phyloP scores from a whole-genome alignment of 2,113 vertebrate genomes.

The Notechis scutatus region DNA sequence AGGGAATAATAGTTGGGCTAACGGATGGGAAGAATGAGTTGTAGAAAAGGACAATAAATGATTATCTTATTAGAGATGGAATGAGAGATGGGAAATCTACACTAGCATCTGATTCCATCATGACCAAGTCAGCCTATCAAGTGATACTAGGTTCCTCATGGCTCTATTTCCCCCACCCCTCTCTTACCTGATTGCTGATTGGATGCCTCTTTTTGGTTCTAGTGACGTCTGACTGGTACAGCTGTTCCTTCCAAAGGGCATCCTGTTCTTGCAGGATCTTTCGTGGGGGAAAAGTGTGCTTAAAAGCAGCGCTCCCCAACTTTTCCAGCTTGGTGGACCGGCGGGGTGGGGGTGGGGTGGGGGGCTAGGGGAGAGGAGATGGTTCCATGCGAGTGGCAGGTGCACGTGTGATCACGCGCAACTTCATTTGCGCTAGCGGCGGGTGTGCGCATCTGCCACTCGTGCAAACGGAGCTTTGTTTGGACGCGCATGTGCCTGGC shows the following conservation, averaged over 20 bases:
- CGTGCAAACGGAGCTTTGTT: too few relatives aligned
- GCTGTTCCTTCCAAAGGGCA: not conserved
- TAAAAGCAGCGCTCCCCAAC: not conserved
- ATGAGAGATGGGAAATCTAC: not conserved
- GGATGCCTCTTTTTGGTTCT: not conserved
- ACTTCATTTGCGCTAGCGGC: not conserved
- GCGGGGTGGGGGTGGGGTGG: too few relatives aligned
- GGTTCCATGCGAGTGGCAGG: not conserved
- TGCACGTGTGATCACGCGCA: rapidly evolving
- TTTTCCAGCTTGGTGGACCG: not conserved
- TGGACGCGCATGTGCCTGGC: too few relatives aligned
- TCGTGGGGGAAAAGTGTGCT: not conserved
- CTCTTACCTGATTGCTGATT: not conserved
- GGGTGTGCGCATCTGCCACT: too few relatives aligned
- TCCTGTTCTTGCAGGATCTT: not conserved
- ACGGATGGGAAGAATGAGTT: not conserved
- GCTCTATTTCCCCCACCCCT: not conserved
- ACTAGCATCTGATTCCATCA: not conserved
- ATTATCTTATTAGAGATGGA: not conserved
- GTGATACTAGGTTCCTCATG: not conserved
- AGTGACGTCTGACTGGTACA: not conserved
- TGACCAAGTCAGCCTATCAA: not conserved
- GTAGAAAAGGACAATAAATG: not conserved
- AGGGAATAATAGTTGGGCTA: not conserved
- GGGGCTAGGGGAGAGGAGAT: not conserved